These are phyloP conservation scores for Crenichthys baileyi DNA, from an alignment of 2,797 vertebrate genomes.

Conservation along the genomic window DNA sequence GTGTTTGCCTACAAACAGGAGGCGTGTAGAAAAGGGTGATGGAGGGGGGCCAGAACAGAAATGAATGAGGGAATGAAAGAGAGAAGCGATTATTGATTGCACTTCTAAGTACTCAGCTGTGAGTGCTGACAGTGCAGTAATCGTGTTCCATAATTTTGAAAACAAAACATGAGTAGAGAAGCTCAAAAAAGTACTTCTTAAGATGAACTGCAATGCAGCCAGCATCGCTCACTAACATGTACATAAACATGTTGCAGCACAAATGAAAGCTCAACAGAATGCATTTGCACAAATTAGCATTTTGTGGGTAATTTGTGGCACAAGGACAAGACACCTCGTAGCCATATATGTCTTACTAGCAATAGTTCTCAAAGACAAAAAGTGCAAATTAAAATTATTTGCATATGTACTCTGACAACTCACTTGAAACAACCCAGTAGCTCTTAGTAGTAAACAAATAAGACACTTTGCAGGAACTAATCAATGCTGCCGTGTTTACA, in stretches of 20 bases:
- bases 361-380: not conserved
- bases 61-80: slow-evolving; percentile 30
- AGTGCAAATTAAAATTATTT: not conserved
- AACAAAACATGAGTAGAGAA: slow-evolving; percentile 38
- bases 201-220: slow-evolving; percentile 34
- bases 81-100: slow-evolving; percentile 64
- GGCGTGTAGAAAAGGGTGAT: slow-evolving; percentile 9
- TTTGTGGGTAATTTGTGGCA: slow-evolving; percentile 18
- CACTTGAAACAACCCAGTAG: slow-evolving; percentile 15
- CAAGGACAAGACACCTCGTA: slow-evolving; percentile 8
- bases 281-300: slow-evolving; percentile 55
- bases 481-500: not conserved
- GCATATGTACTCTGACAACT: not conserved
- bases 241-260: slow-evolving; percentile 21
- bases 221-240: slow-evolving; percentile 12
- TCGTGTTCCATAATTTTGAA: slow-evolving; percentile 32
- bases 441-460: not conserved
- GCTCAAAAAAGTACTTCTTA: slow-evolving; percentile 21
- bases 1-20: slow-evolving; percentile 57
- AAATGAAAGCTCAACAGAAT: slow-evolving; percentile 31
- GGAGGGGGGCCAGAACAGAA: slow-evolving; percentile 11
- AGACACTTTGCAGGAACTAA: not conserved
- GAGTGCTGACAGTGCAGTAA: slow-evolving; percentile 61
- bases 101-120: slow-evolving; percentile 49
- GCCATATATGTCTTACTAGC: slow-evolving; percentile 1